phyloP scores from a whole-genome alignment of 1,140 invertebrate genomes.

The Aleiodes sp. region DNA sequence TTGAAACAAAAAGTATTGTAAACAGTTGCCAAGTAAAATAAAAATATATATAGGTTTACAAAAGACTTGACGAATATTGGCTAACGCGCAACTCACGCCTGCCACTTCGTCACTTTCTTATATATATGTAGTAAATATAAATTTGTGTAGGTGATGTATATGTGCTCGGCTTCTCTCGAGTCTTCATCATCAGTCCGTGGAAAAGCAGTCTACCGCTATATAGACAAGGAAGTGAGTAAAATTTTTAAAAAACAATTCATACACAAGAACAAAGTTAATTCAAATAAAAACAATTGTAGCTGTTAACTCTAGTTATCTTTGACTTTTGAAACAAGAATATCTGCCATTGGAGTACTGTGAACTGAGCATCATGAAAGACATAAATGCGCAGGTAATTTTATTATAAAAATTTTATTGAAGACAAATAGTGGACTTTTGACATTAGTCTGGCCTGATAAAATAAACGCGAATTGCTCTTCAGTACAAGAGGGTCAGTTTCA shows the following conservation, averaged over 20 bases:
- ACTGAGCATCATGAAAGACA: slow-evolving; percentile 44
- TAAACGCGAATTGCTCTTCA: background rate
- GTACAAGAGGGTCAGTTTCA: background rate
- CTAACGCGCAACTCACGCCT: background rate
- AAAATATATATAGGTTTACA: slow-evolving; percentile 1
- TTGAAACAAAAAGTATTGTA: background rate
- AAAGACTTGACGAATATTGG: too few relatives aligned
- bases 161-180: background rate
- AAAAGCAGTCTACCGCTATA: background rate
- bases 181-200: slow-evolving; percentile 1
- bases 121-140: background rate
- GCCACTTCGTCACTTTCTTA: background rate
- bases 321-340: too few relatives aligned
- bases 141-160: slow-evolving; percentile 12
- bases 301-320: too few relatives aligned
- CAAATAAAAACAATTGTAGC: background rate
- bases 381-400: slow-evolving; percentile 45
- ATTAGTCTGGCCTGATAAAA: background rate
- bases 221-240: background rate
- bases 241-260: background rate
- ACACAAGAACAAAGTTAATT: background rate
- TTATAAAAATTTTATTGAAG: too few relatives aligned
- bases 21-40: slow-evolving; percentile 11
- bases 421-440: too few relatives aligned
- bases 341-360: too few relatives aligned